Percentiles rank a stretch among this genome's conserved stretches.
These are phyloP conservation scores for Ormyrus pomaceus DNA, from an alignment of 2,888 invertebrate genomes.

Conservation along the genomic window DNA sequence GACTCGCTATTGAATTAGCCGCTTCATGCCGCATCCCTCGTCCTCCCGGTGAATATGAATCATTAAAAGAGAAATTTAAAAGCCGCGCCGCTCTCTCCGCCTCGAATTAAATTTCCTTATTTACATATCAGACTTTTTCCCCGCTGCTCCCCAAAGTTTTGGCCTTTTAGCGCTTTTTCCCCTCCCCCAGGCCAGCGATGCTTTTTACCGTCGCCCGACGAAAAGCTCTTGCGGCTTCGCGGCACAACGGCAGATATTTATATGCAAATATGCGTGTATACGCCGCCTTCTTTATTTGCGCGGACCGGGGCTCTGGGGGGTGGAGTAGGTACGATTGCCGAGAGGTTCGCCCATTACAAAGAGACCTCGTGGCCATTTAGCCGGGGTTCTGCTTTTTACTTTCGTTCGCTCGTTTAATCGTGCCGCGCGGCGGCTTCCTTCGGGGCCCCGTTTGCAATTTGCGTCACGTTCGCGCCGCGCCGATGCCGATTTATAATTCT, in stretches of 20 bases:
- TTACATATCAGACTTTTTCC: conserved; percentile 30
- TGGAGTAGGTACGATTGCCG: no score
- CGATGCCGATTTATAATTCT: conserved; percentile 15
- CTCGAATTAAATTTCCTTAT: conserved; percentile 38
- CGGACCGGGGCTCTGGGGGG: not conserved
- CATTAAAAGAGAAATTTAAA: conserved; percentile 24
- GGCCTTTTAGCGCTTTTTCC: conserved; percentile 18
- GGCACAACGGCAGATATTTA: conserved; percentile 24
- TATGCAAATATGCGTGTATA: conserved; percentile 28
- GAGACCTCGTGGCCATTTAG: conserved; percentile 4
- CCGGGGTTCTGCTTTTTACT: no score
- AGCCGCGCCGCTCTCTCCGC: not conserved
- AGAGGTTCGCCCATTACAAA: not conserved
- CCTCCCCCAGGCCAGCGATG: not conserved
- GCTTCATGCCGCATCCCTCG: not conserved
- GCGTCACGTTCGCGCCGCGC: conserved; percentile 4
- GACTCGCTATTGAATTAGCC: conserved; percentile 31
- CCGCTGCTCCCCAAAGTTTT: not conserved
- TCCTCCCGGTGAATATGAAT: conserved; percentile 25
- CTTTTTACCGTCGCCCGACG: not conserved
- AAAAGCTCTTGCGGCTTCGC: not conserved
- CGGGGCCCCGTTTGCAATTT: conserved; percentile 11
- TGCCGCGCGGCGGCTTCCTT: not conserved
- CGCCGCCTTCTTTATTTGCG: conserved; percentile 7
- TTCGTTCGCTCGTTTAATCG: not conserved